Percentiles rank a stretch among this genome's conserved stretches.
These are phyloP conservation scores for Boleophthalmus pectinirostris DNA, from an alignment of 2,113 vertebrate genomes.

Conservation along the genomic window DNA sequence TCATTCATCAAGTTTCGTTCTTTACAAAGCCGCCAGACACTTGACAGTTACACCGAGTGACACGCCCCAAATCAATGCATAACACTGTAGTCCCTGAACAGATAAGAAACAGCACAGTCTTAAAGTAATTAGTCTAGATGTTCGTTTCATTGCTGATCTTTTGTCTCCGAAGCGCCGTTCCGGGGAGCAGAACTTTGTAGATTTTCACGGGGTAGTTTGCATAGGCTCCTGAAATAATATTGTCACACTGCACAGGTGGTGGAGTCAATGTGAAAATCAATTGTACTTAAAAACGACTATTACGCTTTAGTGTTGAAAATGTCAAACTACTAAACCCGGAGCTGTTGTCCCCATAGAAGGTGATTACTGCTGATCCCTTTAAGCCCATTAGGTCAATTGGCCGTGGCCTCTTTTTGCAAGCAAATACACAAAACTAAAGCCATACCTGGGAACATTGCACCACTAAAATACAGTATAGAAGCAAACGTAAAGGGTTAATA, in stretches of 20 bases:
- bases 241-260: no score
- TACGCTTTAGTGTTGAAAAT: constrained; percentile 15
- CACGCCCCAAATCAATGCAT: not conserved
- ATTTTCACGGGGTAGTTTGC: no score
- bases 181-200: not conserved
- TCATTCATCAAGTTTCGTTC: constrained; percentile 11
- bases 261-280: not conserved
- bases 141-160: not conserved
- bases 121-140: not conserved
- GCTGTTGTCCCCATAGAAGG: constrained; percentile 29
- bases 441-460: not conserved
- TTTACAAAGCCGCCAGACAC: constrained; percentile 14
- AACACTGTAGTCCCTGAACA: constrained; percentile 5
- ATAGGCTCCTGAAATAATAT: no score
- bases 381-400: constrained; percentile 54
- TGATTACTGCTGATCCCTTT: constrained; percentile 62
- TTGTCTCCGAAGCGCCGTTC: not conserved
- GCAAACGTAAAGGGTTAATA: not conserved
- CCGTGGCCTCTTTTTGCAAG: constrained; percentile 27
- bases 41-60: constrained; percentile 14
- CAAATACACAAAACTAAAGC: constrained; percentile 21
- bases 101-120: not conserved
- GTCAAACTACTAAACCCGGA: constrained; percentile 11
- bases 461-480: not conserved
- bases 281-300: not conserved